Base-by-base conservation (phyloP, 2,797 vertebrate species). In the Peromyscus attwateri region DNA sequence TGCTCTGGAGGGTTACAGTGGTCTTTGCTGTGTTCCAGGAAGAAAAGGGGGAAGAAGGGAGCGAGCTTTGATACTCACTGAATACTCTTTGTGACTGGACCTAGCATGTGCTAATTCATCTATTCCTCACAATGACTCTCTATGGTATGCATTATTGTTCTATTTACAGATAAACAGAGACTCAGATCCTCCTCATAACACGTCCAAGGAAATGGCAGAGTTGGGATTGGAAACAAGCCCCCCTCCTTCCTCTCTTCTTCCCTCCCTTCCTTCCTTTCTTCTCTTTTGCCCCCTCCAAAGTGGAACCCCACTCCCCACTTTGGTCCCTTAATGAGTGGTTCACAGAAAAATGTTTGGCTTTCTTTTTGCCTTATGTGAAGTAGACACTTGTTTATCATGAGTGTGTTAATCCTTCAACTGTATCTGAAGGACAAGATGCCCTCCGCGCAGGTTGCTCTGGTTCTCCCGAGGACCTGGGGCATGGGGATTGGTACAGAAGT, bases 101-200 rank as follows among this genome's bases (percentile, higher is more conserved):
- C 52, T n/a, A 89, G n/a, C 17, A 7, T 79, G 60, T 31, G 34
- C 37, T 87, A 60, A 71, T 79, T 66, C 40, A n/a, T 17, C 8
- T 31, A 23, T 46, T 64, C 85, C 31, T 97, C 60, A 89, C 79
- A 76, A 1, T 79, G 82, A 46, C 62, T 73, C 66, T 88, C 87
- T 71, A 27, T 29, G 34, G 14, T 76, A 23, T 85, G 10, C 21
- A 11, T 84, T 89, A 64, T 75, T 87, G 27, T 91, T 95, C 64
- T 73, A 46, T 77, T 95, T 94, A 52, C 9, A 82, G 37, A 55
- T 68, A 73, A 66, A 91, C 10, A 23, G 52, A 95, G 57, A 21
- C 55, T 83, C 70, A 87, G 75, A 49, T 76, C 75, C 70, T 27
- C 79, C 76, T 84, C 76, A 62, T 37, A 90, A 89, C 83, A 94